Base-by-base conservation (phyloP, 2,888 invertebrate species). In the Cephus sareptanus region DNA sequence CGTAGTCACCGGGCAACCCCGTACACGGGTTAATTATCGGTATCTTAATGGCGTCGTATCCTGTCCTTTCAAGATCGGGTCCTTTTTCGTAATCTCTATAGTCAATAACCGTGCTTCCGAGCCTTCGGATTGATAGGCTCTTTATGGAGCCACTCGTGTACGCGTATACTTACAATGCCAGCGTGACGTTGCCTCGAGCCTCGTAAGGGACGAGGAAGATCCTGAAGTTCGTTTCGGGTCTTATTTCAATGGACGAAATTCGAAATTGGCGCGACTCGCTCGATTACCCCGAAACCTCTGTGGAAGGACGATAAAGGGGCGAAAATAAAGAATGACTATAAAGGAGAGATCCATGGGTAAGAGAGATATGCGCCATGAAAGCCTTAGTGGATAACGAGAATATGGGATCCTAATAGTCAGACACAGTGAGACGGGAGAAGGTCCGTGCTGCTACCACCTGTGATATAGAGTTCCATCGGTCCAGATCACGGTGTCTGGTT, bases 401-500 rank as follows among this genome's bases (percentile, higher is more conserved):
- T 23, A 56, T 23, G 56, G 56, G 9, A 56, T 56, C 56, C 56
- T 23, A 56, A 56, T 56, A 56, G 56, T 56, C 9, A 56, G 56
- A 23, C 56, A 23, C 23, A 56, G 56, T 75, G 80, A 80, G 75
- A 78, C 83, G 79, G 9, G 56, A 9, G 9, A 9, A 56, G 56
- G 56, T 56, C 85, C 81, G 77, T 81, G 83, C 79, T 81, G 81
- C 81, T 84, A 83, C 86, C 89, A 89, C 89, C 91, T 90, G 91
- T 87, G 89, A 89, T 90, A 91, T 91, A 89, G 88, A 88, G 88
- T 91, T 91, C 89, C 89, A 88, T 75, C 83, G 86, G 87, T 84
- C 83, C 85, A 84, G 87, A 89, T 90, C 88, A 86, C 78, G 87
- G 87, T 90, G 86, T 90, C 89, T 81, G 87, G 83, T 90, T 90